Evolutionary conservation across 1,140 invertebrate species (phyloP).

Genomic region (Whitmania pigra): DNA sequence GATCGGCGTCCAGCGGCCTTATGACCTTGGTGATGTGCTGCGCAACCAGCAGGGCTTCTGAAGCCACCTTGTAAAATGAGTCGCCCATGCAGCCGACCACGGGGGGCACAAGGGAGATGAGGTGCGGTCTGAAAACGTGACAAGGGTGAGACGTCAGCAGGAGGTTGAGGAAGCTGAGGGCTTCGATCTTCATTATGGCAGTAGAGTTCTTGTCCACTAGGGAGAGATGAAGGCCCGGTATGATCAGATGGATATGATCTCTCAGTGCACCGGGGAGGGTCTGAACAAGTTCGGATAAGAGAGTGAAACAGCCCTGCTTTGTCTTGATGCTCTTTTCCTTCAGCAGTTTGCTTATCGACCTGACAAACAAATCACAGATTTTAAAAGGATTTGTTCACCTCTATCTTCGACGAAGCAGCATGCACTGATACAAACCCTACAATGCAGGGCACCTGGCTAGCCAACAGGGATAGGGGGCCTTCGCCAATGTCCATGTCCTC

Average conservation of each 20-base stretch:
- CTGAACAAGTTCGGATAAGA: conserved; percentile 76
- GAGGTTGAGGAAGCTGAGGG: conserved; percentile 78
- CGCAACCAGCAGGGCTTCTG: conserved; percentile 78
- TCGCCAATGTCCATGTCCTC: conserved; percentile 67
- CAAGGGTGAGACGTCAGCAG: conserved; percentile 69
- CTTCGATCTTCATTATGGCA: conserved; percentile 97
- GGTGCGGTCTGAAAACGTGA: conserved; percentile 63
- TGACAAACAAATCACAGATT: background rate
- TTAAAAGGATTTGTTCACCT: background rate
- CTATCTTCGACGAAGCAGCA: background rate
- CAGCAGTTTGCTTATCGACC: conserved; percentile 75
- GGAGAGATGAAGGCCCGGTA: conserved; percentile 80
- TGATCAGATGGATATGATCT: conserved; percentile 66
- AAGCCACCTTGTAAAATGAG: conserved; percentile 95
- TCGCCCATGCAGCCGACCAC: conserved; percentile 77
- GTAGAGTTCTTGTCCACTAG: conserved; percentile 82
- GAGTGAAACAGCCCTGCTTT: conserved; percentile 74
- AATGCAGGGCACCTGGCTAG: conserved; percentile 54
- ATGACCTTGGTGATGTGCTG: conserved; percentile 90
- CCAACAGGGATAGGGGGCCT: conserved; percentile 43
- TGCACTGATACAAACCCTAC: conserved; percentile 47
- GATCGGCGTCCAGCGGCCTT: conserved; percentile 58
- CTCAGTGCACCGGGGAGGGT: conserved; percentile 76
- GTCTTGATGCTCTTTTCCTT: conserved; percentile 86
- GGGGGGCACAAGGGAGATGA: conserved; percentile 69